These are phyloP conservation scores for Drosophila anomelani DNA, from an alignment of 2,888 invertebrate species.

Conservation along the genomic window DNA sequence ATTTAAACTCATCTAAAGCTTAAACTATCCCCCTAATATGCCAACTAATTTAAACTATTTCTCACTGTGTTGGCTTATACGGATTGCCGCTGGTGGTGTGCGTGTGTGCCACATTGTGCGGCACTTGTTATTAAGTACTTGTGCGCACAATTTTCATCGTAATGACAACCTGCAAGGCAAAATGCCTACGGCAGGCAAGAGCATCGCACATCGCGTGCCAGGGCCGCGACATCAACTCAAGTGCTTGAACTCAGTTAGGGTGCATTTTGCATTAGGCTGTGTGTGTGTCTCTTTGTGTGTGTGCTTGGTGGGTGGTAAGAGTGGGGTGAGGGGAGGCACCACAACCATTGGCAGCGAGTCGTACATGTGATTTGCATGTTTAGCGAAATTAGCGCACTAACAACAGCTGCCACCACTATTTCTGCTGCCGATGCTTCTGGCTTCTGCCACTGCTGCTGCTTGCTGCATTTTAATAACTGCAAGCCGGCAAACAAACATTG, in stretches of 20 bases:
- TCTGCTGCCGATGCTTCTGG: conserved; percentile 17
- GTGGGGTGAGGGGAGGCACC: neutral
- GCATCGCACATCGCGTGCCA: conserved; percentile 79
- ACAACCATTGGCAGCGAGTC: conserved; percentile 25
- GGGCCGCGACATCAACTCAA: conserved; percentile 67
- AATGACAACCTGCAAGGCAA: conserved; percentile 78
- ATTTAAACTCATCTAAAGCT: neutral
- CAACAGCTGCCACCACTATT: conserved; percentile 66
- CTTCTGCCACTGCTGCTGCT: conserved; percentile 39
- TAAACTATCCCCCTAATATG: too few relatives aligned
- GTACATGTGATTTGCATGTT: conserved; percentile 80
- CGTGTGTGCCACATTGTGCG: conserved; percentile 71
- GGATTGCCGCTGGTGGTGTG: conserved; percentile 19
- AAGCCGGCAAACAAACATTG: conserved; percentile 69
- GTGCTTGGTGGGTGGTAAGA: neutral
- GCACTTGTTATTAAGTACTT: conserved; percentile 80
- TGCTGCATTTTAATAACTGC: conserved; percentile 70
- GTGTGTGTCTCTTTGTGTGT: neutral
- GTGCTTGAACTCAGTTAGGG: conserved; percentile 62
- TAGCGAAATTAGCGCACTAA: conserved; percentile 79
- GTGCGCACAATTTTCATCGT: conserved; percentile 74
- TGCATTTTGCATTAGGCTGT: conserved; percentile 33
- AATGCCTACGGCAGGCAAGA: conserved; percentile 66
- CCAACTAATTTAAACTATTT: neutral
- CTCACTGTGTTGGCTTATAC: neutral